These are phyloP conservation scores for Nibea albiflora DNA, from an alignment of 2,113 vertebrate species.

Conservation along the genomic window DNA sequence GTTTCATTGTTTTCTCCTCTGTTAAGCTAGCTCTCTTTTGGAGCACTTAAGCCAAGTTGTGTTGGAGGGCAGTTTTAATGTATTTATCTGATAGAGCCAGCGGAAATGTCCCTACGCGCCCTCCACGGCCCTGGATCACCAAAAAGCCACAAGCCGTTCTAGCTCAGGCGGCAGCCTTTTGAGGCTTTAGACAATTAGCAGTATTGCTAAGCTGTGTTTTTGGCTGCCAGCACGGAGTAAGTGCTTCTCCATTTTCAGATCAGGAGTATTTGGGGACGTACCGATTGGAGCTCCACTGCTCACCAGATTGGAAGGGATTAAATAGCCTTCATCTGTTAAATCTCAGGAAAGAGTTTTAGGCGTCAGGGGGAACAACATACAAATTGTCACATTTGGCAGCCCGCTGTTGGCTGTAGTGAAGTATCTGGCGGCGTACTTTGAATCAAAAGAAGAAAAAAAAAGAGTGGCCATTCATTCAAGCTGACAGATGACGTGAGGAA, in stretches of 20 bases:
- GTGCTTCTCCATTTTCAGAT: constrained; percentile 66
- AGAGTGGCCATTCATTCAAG: constrained; percentile 2
- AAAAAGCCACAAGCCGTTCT: constrained; percentile 61
- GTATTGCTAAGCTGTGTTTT: constrained; percentile 69
- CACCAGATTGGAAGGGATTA: constrained; percentile 37
- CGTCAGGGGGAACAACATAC: not conserved
- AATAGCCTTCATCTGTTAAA: constrained; percentile 48
- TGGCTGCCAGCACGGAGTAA: constrained; percentile 57
- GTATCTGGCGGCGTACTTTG: not conserved
- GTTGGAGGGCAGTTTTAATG: constrained; percentile 78
- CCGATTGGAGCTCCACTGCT: constrained; percentile 30
- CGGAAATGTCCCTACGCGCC: constrained; percentile 68
- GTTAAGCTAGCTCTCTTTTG: constrained; percentile 68
- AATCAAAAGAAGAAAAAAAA: constrained; percentile 11
- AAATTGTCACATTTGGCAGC: constrained; percentile 9
- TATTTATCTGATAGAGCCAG: constrained; percentile 79
- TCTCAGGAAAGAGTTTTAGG: constrained; percentile 29
- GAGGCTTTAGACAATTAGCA: constrained; percentile 75
- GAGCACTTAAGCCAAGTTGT: constrained; percentile 72
- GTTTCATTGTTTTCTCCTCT: constrained; percentile 68
- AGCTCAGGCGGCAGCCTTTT: constrained; percentile 71
- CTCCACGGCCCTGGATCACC: constrained; percentile 54
- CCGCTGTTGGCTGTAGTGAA: not conserved
- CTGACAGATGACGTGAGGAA: constrained; percentile 37
- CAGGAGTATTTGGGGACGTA: constrained; percentile 32